Evolutionary conservation across 64 coral and sea anemone genomes (phyloP).

Genomic region (Dendronephthya gigantea): DNA sequence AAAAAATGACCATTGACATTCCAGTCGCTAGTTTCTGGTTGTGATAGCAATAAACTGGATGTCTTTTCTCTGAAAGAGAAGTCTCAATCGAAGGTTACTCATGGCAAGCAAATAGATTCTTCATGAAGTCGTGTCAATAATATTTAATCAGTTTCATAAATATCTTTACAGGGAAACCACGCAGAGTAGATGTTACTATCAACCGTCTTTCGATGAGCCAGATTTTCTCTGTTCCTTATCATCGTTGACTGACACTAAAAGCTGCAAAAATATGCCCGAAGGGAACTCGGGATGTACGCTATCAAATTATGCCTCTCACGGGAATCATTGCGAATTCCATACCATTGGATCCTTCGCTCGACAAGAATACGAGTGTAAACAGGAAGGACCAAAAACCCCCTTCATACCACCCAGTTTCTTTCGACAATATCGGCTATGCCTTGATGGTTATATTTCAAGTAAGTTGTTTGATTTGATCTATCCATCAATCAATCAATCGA

Average conservation of each 20-base stretch:
- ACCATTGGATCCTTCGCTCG: background rate
- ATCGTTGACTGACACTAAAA: constrained; percentile 38
- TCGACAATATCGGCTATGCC: constrained; percentile 93
- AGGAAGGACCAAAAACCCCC: constrained; percentile 61
- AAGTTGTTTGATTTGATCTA: background rate
- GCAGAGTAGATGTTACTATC: constrained; percentile 50
- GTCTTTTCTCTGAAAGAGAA: no score
- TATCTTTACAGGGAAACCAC: constrained; percentile 15
- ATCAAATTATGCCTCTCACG: background rate
- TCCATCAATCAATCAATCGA: no score
- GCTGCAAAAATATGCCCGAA: constrained; percentile 36
- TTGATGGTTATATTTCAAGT: constrained; percentile 99
- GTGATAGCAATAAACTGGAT: no score
- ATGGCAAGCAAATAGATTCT: no score
- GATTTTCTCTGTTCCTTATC: constrained; percentile 70
- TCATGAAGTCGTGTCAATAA: no score
- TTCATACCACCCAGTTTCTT: constrained; percentile 61
- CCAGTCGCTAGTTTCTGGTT: no score
- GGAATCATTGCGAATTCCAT: background rate
- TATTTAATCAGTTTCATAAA: background rate
- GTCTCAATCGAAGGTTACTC: no score
- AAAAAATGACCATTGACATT: no score
- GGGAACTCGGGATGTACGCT: background rate
- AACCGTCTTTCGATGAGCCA: constrained; percentile 56
- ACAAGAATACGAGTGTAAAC: constrained; percentile 1